Evolutionary conservation across 2,113 vertebrate genomes (phyloP).

Genomic region (Sialia sialis): DNA sequence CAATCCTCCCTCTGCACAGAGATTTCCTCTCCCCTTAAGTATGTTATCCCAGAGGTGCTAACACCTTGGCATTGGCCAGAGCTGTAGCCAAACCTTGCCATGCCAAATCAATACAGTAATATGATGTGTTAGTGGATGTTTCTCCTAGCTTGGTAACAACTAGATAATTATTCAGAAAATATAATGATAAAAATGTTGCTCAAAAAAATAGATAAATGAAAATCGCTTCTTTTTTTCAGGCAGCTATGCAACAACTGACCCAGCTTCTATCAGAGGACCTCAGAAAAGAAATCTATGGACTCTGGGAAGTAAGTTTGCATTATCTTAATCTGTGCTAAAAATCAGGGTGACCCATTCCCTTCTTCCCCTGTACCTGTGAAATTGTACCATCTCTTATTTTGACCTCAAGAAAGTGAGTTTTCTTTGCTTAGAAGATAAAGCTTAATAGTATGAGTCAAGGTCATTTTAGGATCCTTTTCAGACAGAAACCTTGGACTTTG

Average conservation of each 20-base stretch:
- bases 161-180: not conserved
- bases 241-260: conserved; percentile 87
- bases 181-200: not conserved
- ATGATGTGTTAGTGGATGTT: not conserved
- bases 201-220: not conserved
- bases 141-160: not conserved
- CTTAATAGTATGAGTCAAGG: not conserved
- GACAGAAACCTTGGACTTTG: not conserved
- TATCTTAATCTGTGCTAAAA: not conserved
- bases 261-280: conserved; percentile 81
- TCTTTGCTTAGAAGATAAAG: not conserved
- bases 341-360: not conserved
- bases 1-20: not conserved
- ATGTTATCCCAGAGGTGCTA: not conserved
- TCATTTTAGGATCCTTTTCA: not conserved
- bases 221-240: conserved; percentile 67
- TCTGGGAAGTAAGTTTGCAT: conserved; percentile 86
- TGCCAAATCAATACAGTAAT: not conserved
- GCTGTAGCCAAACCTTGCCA: not conserved
- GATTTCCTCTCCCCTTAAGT: not conserved
- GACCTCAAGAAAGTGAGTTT: not conserved
- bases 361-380: not conserved
- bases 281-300: conserved; percentile 84
- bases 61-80: not conserved
- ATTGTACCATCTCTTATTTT: not conserved